phyloP scores from a whole-genome alignment of 1,140 invertebrate genomes.

The Rhyzopertha dominica region DNA sequence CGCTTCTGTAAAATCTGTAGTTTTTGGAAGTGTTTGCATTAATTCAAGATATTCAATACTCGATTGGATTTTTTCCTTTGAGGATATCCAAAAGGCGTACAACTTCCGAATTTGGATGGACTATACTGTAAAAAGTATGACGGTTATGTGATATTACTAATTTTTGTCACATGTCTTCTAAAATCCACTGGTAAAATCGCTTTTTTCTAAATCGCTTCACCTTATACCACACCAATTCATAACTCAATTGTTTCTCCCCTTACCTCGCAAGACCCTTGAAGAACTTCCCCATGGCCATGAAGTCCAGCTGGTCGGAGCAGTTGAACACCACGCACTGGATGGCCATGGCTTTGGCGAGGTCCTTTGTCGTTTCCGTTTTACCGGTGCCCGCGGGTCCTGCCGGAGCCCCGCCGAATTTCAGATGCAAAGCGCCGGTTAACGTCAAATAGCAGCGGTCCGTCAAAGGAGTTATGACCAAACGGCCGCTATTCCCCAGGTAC shows the following conservation, averaged over 20 bases:
- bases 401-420: conserved; percentile 68
- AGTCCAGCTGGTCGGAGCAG: conserved; percentile 70
- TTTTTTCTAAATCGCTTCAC: too few relatives aligned
- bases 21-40: too few relatives aligned
- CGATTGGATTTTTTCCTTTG: too few relatives aligned
- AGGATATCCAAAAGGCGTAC: too few relatives aligned
- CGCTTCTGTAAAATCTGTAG: too few relatives aligned
- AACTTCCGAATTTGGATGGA: too few relatives aligned
- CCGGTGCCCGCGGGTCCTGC: conserved; percentile 72
- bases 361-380: conserved; percentile 72
- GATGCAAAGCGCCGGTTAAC: conserved; percentile 61
- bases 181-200: too few relatives aligned
- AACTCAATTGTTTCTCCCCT: conserved; percentile 5
- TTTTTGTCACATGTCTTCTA: too few relatives aligned
- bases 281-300: conserved; percentile 66
- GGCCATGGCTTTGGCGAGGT: conserved; percentile 69
- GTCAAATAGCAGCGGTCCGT: conserved; percentile 78
- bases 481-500: conserved; percentile 83
- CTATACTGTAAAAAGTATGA: too few relatives aligned
- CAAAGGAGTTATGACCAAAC: conserved; percentile 82
- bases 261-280: conserved; percentile 54
- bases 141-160: too few relatives aligned
- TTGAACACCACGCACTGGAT: conserved; percentile 75
- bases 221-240: neutral
- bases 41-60: too few relatives aligned